A percentile compares a stretch with the other conserved stretches of the same genome.
Evolutionary conservation across 2,797 vertebrate genomes (phyloP).

Genomic region (Bufotes viridis): DNA sequence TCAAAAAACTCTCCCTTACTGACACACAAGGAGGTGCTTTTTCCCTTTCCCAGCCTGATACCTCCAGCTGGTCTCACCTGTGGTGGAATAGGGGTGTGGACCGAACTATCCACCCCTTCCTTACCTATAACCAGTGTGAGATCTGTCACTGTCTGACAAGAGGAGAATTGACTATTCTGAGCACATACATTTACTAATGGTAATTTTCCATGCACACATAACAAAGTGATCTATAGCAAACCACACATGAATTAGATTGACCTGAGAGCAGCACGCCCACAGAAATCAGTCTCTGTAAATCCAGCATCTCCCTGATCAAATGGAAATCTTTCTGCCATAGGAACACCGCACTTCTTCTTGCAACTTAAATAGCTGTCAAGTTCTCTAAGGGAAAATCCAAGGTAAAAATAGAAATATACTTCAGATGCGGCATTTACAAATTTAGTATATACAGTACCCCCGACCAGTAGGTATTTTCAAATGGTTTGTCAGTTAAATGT

Average conservation of each 20-base stretch:
- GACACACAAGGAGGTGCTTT: too few species aligned
- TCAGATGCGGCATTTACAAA: neutral
- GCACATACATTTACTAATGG: neutral
- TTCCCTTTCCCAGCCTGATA: too few species aligned
- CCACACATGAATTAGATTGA: neutral
- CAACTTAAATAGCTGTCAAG: constrained; percentile 7
- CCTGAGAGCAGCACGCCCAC: neutral
- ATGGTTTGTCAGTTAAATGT: too few species aligned
- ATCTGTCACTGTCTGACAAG: too few species aligned
- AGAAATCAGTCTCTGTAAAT: neutral
- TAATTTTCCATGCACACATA: neutral
- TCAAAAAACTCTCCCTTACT: too few species aligned
- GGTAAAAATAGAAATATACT: neutral
- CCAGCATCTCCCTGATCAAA: neutral
- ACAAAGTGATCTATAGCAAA: neutral
- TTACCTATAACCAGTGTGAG: too few species aligned
- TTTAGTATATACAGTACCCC: neutral
- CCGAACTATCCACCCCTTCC: too few species aligned
- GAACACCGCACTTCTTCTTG: neutral
- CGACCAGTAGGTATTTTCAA: too few species aligned
- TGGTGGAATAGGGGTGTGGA: too few species aligned
- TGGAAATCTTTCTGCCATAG: neutral
- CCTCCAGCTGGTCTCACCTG: too few species aligned
- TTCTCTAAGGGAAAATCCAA: neutral
- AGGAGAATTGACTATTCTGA: neutral